Base-by-base conservation (phyloP, 1,140 invertebrate genomes). In the Papilio helenus region DNA sequence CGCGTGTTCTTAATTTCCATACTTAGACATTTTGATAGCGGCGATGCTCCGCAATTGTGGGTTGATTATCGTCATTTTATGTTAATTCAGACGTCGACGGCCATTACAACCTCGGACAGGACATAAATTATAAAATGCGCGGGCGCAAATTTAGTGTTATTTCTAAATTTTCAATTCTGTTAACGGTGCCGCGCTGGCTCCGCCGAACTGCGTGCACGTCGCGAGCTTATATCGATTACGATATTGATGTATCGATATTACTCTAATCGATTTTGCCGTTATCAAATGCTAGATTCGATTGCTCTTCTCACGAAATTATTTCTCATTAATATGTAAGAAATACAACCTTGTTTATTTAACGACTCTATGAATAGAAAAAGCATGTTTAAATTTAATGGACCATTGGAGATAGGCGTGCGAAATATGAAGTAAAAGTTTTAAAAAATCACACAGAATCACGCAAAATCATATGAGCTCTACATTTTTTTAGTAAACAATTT, bases 31-130 rank as follows among this genome's bases (percentile, higher is more conserved):
- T 83, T 81, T 80, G 83, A 87, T 83, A 82, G 83, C 83, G 83
- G 81, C 79, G 83, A 65, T 65, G 80, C 79, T 55, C 80, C 74
- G 86, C 88, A 89, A 91, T 89, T 91, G 90, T 88, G 83, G 78
- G 80, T 82, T 80, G 82, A 86, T 91, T 90, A 92, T 92, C 79
- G 87, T 88, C 80, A 84, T 90, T 90, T 90, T 92, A 92, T 92
- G 91, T 85, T 85, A 92, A 92, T 92, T 72, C 79, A 72, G 79
- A 77, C 84, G 84, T 86, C 84, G 86, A 81, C 82, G 82, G 81
- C 82, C 85, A 87, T 88, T 89, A 87, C 84, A 81, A 58, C 83
- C 83, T 72, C 81, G 81, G 68, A 76, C 74, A 72, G 71, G 80
- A 87, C 78, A 85, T 91, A 90, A 88, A 86, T 92, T 89, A 90